A percentile compares a stretch with the other conserved stretches of the same genome.
Evolutionary conservation across 2,113 vertebrate species (phyloP).

Genomic region (Astatotilapia flaviijosephi): DNA sequence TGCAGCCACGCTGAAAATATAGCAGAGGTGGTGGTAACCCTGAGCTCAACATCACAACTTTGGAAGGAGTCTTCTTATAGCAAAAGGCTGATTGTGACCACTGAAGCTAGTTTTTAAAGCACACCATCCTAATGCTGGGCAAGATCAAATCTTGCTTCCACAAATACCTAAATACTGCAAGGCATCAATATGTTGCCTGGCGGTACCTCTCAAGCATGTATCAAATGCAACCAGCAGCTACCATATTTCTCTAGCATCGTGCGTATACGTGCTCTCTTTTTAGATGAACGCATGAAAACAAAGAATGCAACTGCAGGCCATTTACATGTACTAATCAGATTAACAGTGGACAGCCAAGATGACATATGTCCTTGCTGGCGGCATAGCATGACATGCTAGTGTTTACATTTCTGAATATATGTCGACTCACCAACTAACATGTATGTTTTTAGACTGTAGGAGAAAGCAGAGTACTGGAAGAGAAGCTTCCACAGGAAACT

Average conservation of each 20-base stretch:
- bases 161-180: rapidly evolving
- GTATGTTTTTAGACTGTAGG: neutral
- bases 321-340: neutral
- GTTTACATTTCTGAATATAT: neutral
- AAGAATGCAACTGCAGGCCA: neutral
- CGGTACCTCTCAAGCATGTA: neutral
- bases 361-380: neutral
- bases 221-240: neutral
- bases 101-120: neutral
- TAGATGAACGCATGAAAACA: neutral
- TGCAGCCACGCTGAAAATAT: neutral
- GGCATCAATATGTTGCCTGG: neutral
- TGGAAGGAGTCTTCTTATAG: neutral
- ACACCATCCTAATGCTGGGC: neutral
- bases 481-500: neutral
- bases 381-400: neutral
- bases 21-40: neutral
- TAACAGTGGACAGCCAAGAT: neutral
- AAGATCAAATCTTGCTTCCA: neutral
- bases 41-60: neutral
- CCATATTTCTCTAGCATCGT: neutral
- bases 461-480: neutral
- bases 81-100: neutral
- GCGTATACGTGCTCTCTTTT: neutral
- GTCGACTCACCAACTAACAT: neutral